Percentiles rank a stretch among this genome's conserved stretches.
Evolutionary conservation across 2,888 invertebrate species (phyloP).

Genomic region (Lamellibrachia satsuma): DNA sequence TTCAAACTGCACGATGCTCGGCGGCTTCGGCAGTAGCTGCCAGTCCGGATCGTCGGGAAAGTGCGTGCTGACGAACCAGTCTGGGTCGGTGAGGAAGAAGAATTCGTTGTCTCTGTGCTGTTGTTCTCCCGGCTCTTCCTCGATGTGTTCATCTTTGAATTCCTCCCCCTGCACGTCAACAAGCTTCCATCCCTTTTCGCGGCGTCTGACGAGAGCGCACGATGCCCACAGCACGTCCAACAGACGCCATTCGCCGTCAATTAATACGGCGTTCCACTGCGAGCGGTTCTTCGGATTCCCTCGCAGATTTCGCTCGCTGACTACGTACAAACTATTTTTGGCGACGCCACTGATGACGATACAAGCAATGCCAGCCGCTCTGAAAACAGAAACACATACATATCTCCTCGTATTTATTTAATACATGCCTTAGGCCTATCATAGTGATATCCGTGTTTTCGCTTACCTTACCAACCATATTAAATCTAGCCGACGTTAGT

Average conservation of each 20-base stretch:
- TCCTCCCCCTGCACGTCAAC: slow-evolving; percentile 51
- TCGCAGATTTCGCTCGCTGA: slow-evolving; percentile 52
- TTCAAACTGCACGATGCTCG: slow-evolving; percentile 53
- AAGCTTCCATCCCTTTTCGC: slow-evolving; percentile 56
- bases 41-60: slow-evolving; percentile 57
- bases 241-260: slow-evolving; percentile 59
- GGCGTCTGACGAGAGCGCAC: slow-evolving; percentile 56
- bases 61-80: slow-evolving; percentile 59
- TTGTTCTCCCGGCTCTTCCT: not conserved
- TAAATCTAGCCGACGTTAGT: too few species aligned
- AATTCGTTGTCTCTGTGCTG: slow-evolving; percentile 58
- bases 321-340: slow-evolving; percentile 62
- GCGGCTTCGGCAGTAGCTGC: slow-evolving; percentile 55
- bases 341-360: slow-evolving; percentile 60
- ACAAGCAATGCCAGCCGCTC: slow-evolving; percentile 59
- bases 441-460: too few species aligned
- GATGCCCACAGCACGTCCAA: slow-evolving; percentile 63
- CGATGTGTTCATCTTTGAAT: not conserved
- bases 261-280: slow-evolving; percentile 63
- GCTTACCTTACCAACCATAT: too few species aligned
- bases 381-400: slow-evolving; percentile 37
- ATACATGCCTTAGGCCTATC: too few species aligned
- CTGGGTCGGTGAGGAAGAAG: slow-evolving; percentile 62
- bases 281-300: slow-evolving; percentile 42
- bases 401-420: not conserved